Evolutionary conservation across 2,797 vertebrate genomes (phyloP), one percentile per base, ranked within the genome.

Genomic region (Iguana delicatissima): DNA sequence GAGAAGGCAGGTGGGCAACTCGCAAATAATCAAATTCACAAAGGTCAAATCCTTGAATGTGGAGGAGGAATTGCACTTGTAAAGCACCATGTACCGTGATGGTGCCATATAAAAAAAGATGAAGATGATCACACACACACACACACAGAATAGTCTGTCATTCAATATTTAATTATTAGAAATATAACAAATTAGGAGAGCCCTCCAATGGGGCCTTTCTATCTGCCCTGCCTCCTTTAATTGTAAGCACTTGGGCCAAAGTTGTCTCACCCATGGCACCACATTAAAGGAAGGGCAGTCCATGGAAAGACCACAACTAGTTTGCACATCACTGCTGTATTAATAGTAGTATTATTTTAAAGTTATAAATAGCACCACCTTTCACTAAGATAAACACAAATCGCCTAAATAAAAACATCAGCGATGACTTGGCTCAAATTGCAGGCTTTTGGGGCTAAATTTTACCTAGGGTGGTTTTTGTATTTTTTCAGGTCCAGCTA

Each of bases 241-340:
- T 88, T 67, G 81, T 20, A 89, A 93, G 83, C 84, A 92, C 59
- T 14, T 0, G 86, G 42, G 89, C 88, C 93, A 82, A 76, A 94
- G 86, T 80, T 92, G 90, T 84, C 91, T 85, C 29, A 0, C 62
- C 22, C 64, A n/a, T 4, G 0, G 0, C 0, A 80, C 86, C 89
- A 92, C 94, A 72, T 80, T 6, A 94, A 87, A 93, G 50, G 72
- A 87, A 59, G 0, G 85, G 50, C 73, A 86, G 88, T 24, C 52
- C 86, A 20, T 81, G 93, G 91, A 88, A 90, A 80, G 85, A 91
- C 81, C 90, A 89, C 85, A 84, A 85, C 86, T 91, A 89, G 94
- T 92, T 91, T 90, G 89, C 87, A 35, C 90, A 85, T 94, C 92
- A 93, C 89, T 94, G 95, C 95, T 90, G 74, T 91, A 96, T 91